A percentile compares a stretch with the other conserved stretches of the same genome.
Conservation (phyloP, 2,888 invertebrate genomes). For the Drosophila kuntzei region DNA sequence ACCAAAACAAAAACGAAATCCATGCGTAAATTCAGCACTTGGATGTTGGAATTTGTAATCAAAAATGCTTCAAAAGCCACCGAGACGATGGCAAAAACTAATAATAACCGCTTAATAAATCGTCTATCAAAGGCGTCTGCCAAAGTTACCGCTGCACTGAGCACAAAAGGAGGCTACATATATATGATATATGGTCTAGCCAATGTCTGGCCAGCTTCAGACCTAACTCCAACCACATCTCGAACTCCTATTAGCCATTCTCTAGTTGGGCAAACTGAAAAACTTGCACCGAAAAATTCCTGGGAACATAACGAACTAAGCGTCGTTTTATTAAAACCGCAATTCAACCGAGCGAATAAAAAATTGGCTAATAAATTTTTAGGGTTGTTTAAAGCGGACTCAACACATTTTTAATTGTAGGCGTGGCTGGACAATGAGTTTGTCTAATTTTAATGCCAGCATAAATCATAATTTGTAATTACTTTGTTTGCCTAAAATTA, state of each 20-base stretch:
- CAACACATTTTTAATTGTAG: constrained; percentile 42
- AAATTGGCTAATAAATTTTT: constrained; percentile 50
- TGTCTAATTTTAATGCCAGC: constrained; percentile 34
- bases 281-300: constrained; percentile 43
- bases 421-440: constrained; percentile 23
- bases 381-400: constrained; percentile 32
- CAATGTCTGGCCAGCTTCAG: constrained; percentile 54
- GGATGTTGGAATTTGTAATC: constrained; percentile 70
- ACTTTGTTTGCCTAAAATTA: constrained; percentile 45
- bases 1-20: background rate
- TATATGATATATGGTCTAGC: constrained; percentile 70
- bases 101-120: constrained; percentile 79
- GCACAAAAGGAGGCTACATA: constrained; percentile 42
- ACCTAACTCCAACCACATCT: constrained; percentile 33
- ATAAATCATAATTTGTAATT: constrained; percentile 68
- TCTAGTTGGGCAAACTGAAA: constrained; percentile 38
- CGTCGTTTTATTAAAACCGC: constrained; percentile 59
- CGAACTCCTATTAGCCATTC: constrained; percentile 29
- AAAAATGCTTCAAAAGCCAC: constrained; percentile 71
- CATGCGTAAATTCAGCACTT: constrained; percentile 4
- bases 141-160: constrained; percentile 35
- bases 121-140: constrained; percentile 67
- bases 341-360: constrained; percentile 45
- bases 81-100: constrained; percentile 64
- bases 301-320: constrained; percentile 36